phyloP scores from a whole-genome alignment of 2,888 invertebrate species.

The Agrotis ipsilon region DNA sequence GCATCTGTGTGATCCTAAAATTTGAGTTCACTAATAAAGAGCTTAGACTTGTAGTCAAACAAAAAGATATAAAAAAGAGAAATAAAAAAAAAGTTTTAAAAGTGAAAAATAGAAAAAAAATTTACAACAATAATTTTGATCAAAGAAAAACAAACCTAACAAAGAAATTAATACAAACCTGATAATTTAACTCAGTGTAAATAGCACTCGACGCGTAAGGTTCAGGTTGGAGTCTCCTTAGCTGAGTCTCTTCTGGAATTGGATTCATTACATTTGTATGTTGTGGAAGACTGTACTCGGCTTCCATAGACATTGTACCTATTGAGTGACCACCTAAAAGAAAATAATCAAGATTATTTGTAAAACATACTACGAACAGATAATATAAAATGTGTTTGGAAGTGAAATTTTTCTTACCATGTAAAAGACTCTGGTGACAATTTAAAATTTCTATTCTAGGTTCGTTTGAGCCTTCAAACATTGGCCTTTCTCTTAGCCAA shows the following conservation, averaged over 20 bases:
- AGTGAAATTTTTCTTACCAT: slow-evolving; percentile 72
- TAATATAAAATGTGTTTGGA: neutral
- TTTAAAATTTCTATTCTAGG: slow-evolving; percentile 88
- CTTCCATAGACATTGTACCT: slow-evolving; percentile 87
- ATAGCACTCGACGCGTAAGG: slow-evolving; percentile 95
- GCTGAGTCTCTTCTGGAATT: slow-evolving; percentile 81
- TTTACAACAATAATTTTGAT: neutral
- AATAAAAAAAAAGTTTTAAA: neutral
- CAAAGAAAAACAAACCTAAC: neutral
- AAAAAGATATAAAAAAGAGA: neutral
- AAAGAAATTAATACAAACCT: slow-evolving; percentile 70
- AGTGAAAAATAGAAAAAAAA: neutral
- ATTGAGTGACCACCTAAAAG: slow-evolving; percentile 83
- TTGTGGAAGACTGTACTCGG: slow-evolving; percentile 88
- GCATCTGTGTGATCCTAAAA: slow-evolving; percentile 88
- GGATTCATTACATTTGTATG: slow-evolving; percentile 81
- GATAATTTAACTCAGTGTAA: slow-evolving; percentile 88
- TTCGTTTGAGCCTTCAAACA: slow-evolving; percentile 86
- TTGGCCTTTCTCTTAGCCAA: slow-evolving; percentile 86
- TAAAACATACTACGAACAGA: neutral
- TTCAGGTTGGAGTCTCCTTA: slow-evolving; percentile 89
- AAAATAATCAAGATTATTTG: neutral
- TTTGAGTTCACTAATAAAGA: slow-evolving; percentile 50
- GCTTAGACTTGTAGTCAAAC: slow-evolving; percentile 46
- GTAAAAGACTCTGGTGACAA: slow-evolving; percentile 85